Conservation (phyloP, 2,113 vertebrate species). For the Tor tambroides region DNA sequence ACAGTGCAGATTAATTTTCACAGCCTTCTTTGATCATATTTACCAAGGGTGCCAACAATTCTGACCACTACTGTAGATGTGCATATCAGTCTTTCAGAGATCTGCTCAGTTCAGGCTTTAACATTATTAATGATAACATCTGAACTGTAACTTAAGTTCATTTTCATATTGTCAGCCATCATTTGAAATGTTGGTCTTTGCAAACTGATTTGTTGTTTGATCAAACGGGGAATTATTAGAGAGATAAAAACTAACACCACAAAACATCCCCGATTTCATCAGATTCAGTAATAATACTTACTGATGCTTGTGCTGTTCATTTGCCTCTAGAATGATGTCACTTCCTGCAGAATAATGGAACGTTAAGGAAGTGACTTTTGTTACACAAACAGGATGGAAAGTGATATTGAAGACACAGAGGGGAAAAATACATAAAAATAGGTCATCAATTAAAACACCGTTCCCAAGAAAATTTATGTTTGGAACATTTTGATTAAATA, state of each 20-base stretch:
- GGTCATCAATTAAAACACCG: no score
- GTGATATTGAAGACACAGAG: neutral
- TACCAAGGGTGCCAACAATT: no score
- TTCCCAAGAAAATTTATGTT: no score
- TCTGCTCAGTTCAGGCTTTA: neutral
- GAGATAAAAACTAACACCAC: neutral
- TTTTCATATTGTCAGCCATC: neutral
- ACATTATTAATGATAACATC: neutral
- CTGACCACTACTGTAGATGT: no score
- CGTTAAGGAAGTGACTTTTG: neutral
- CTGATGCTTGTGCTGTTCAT: neutral
- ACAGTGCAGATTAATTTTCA: no score
- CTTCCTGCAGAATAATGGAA: neutral
- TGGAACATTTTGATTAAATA: no score
- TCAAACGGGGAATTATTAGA: neutral
- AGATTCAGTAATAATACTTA: neutral
- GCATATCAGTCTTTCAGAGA: neutral
- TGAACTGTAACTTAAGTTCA: neutral
- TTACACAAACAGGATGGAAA: neutral
- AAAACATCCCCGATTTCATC: neutral
- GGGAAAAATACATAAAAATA: neutral
- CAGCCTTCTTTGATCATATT: no score
- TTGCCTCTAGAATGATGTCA: neutral
- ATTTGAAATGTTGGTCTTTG: no score
- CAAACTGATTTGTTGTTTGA: neutral